Evolutionary conservation across 2,113 vertebrate species (phyloP).

Genomic region (Sceloporus undulatus): DNA sequence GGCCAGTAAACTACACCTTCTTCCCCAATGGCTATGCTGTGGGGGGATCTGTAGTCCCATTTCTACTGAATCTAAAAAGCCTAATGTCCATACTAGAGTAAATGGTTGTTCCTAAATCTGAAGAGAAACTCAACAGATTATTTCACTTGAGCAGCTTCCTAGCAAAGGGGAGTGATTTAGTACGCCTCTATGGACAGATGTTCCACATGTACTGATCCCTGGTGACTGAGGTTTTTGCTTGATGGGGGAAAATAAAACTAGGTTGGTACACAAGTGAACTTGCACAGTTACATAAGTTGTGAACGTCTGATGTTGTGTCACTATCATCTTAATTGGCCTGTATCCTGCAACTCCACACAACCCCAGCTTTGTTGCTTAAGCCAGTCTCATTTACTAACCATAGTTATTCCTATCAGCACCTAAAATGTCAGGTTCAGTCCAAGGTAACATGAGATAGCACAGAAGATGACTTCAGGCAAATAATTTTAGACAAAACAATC

Average conservation of each 20-base stretch:
- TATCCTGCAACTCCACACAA: not conserved
- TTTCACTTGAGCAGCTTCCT: not conserved
- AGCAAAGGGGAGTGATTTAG: not conserved
- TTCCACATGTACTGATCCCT: not conserved
- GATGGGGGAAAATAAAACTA: not conserved
- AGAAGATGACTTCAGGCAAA: slow-evolving; percentile 12
- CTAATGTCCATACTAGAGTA: too few species aligned
- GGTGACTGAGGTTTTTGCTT: not conserved
- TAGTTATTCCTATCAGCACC: not conserved
- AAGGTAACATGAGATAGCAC: slow-evolving; percentile 12
- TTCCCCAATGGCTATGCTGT: too few species aligned
- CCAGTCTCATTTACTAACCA: not conserved
- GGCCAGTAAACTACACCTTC: too few species aligned
- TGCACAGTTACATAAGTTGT: slow-evolving; percentile 8
- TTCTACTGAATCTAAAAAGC: not conserved
- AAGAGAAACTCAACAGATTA: not conserved
- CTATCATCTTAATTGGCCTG: slow-evolving; percentile 22
- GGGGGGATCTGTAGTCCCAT: not conserved
- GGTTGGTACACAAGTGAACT: slow-evolving; percentile 6
- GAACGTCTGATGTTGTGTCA: not conserved
- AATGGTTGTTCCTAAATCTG: not conserved
- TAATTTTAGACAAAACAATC: not conserved
- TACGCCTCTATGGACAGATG: not conserved
- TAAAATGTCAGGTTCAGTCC: slow-evolving; percentile 36
- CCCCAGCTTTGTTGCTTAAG: not conserved